Evolutionary conservation across 2,113 vertebrate genomes (phyloP).

Genomic region (Nicator chloris): DNA sequence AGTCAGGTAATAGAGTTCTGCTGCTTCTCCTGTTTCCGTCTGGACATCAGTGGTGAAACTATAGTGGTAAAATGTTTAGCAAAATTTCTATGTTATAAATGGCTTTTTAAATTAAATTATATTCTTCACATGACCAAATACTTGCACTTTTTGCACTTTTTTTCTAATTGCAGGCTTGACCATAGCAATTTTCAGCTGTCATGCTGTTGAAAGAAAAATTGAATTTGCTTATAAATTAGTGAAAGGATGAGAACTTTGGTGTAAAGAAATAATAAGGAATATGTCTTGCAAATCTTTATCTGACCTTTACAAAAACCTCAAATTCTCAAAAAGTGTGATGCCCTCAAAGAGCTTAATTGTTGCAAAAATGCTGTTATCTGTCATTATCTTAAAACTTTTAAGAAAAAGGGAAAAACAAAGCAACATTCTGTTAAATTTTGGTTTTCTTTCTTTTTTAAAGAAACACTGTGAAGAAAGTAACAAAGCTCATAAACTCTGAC

Average conservation of each 20-base stretch:
- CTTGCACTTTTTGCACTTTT: not conserved
- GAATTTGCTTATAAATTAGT: not conserved
- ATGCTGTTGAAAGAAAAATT: not conserved
- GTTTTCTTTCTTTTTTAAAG: not conserved
- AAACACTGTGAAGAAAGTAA: not conserved
- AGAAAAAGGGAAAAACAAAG: not conserved
- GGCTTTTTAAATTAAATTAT: not conserved
- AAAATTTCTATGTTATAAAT: not conserved
- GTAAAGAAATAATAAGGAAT: not conserved
- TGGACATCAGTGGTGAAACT: not conserved
- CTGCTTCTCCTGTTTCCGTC: not conserved
- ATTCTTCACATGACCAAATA: not conserved
- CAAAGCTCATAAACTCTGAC: not conserved
- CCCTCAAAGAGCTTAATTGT: rapidly evolving
- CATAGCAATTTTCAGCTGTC: not conserved
- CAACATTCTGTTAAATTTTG: not conserved
- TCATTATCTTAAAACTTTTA: not conserved
- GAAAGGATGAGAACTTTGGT: not conserved
- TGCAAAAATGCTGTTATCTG: not conserved
- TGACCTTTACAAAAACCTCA: not conserved
- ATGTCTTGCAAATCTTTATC: not conserved
- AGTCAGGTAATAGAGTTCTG: not conserved
- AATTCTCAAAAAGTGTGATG: not conserved
- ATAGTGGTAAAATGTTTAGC: not conserved
- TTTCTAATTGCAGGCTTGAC: not conserved